These are phyloP conservation scores for Buathra laborator DNA, from an alignment of 2,888 invertebrate genomes.

Conservation along the genomic window DNA sequence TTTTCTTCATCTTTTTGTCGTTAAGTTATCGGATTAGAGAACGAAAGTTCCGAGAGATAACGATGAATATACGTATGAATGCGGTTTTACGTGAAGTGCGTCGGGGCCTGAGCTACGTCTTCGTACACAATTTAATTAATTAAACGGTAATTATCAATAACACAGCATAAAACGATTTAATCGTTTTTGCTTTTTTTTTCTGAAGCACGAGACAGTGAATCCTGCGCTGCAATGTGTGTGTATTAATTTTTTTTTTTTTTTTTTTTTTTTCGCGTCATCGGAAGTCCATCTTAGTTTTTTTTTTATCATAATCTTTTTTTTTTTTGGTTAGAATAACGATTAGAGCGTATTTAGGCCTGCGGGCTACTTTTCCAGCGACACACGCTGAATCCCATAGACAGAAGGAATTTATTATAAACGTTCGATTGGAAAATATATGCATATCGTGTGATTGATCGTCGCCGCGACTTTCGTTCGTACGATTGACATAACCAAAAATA, in stretches of 20 bases:
- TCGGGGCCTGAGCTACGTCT: conserved; percentile 38
- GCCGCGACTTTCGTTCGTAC: conserved; percentile 23
- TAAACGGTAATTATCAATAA: conserved; percentile 28
- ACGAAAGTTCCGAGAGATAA: conserved; percentile 60
- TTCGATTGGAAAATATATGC: conserved; percentile 63
- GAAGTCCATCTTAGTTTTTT: conserved; percentile 44
- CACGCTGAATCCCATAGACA: conserved; percentile 78
- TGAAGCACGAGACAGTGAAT: not conserved
- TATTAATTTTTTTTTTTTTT: not conserved
- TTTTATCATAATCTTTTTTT: conserved; percentile 40
- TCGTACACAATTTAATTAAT: conserved; percentile 36
- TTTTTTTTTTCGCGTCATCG: conserved; percentile 37
- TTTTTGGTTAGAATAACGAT: conserved; percentile 72
- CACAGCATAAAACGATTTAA: conserved; percentile 12
- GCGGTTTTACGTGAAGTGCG: conserved; percentile 36
- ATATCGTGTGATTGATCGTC: conserved; percentile 36
- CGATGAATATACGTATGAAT: conserved; percentile 60
- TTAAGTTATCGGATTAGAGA: conserved; percentile 52
- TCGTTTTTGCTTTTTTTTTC: conserved; percentile 22
- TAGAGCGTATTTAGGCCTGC: conserved; percentile 83
- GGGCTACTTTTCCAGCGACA: conserved; percentile 82
- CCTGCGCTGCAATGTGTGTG: conserved; percentile 5
- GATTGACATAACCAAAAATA: not conserved
- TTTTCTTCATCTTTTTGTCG: conserved; percentile 9
- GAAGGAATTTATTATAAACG: conserved; percentile 68